Evolutionary conservation across 1,140 invertebrate genomes (phyloP), one percentile per base, ranked within the genome.

Genomic region (Metopolophium dirhodum): DNA sequence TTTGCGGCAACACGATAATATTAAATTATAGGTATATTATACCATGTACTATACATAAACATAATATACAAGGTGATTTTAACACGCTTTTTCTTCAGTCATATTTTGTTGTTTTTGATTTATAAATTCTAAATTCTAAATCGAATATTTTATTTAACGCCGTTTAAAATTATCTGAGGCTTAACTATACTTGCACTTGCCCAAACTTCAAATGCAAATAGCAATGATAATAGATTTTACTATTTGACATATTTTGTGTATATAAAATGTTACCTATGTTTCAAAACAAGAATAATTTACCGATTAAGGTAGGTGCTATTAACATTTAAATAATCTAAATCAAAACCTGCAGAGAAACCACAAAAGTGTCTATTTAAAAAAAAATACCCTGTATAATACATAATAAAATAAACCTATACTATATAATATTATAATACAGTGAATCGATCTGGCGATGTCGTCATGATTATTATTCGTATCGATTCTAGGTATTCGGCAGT

Each of bases 401-500:
- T 68, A 30, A 68, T 68, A 68, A 68, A 68, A 68, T 68, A 68
- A 30, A 30, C 41, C 23, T 49, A 87, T 20, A 88, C 30, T 51
- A 51, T 86, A 83, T 41, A 41, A 41, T 41, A 41, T 41, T 41
- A 41, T 41, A 41, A n/a, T 68, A 77, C 61, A n/a, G 45, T 26
- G 35, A n/a, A 57, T 90, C 7, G 51, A 86, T 86, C 30, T 77
- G 0, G n/a, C 30, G 45, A 47, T n/a, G n/a, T 22, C 57, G 41
- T 45, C 8, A 2, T 45, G 45, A 61, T 90, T 90, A 61, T 61
- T 90, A 61, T n/a, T 90, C 88, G 54, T 45, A 88, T 68, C 26
- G 54, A 47, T 90, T 68, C 89, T 90, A 68, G 54, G 89, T 68
- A 68, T 90, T 90, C 37, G 89, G 57, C 89, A 90, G 89, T 45